phyloP scores from a whole-genome alignment of 2,113 vertebrate genomes.

The Xenopus laevis region DNA sequence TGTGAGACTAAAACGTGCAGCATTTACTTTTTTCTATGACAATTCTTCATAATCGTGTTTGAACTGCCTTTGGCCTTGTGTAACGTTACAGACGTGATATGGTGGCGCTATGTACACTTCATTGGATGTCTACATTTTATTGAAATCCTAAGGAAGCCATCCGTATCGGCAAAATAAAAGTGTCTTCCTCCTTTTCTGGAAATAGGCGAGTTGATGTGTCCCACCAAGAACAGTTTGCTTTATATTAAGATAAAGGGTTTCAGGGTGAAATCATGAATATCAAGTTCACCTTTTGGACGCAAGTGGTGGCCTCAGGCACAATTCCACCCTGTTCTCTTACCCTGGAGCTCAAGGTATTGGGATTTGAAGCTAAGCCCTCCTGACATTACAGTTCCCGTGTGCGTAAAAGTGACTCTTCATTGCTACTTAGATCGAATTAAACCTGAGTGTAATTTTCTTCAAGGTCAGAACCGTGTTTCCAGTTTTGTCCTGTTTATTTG shows the following conservation, averaged over 20 bases:
- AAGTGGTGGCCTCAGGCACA: background rate
- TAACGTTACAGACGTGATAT: too few species aligned
- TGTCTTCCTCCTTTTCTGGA: too few species aligned
- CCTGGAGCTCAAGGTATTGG: slow-evolving; percentile 22
- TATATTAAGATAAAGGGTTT: background rate
- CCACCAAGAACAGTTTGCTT: too few species aligned
- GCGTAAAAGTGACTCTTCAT: slow-evolving; percentile 59
- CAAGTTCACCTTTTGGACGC: background rate
- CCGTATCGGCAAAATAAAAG: too few species aligned
- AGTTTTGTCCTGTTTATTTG: slow-evolving; percentile 68
- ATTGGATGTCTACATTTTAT: too few species aligned
- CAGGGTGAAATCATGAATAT: background rate
- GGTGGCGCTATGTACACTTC: too few species aligned
- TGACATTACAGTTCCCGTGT: slow-evolving; percentile 47
- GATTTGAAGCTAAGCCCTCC: slow-evolving; percentile 22
- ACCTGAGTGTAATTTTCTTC: slow-evolving; percentile 67
- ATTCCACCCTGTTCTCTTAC: background rate
- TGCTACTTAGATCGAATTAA: slow-evolving; percentile 60
- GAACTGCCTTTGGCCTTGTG: too few species aligned
- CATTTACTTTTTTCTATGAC: too few species aligned
- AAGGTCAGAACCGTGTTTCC: slow-evolving; percentile 67
- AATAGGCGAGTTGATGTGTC: too few species aligned
- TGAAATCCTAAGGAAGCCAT: too few species aligned
- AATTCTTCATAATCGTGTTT: too few species aligned
- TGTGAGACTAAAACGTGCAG: too few species aligned